Conservation (phyloP, 2,888 invertebrate species). For the Timandra comae region DNA sequence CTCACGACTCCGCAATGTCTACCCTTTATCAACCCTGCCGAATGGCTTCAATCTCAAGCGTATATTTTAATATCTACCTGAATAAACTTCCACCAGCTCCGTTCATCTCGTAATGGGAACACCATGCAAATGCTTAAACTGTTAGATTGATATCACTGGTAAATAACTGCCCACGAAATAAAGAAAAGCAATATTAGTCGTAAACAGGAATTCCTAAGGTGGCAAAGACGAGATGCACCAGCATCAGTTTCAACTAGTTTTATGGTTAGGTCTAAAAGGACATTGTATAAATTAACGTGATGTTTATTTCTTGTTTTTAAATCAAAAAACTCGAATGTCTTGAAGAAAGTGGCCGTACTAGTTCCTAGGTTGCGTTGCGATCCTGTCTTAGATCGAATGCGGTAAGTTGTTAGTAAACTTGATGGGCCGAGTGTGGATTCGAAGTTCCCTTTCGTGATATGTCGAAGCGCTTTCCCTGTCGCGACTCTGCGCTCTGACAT, state of each 20-base stretch:
- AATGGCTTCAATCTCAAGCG: conserved; percentile 63
- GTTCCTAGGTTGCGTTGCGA: conserved; percentile 48
- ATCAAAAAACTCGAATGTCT: conserved; percentile 50
- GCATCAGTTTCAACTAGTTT: conserved; percentile 31
- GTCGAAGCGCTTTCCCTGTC: conserved; percentile 66
- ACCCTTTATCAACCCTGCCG: conserved; percentile 61
- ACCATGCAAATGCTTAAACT: conserved; percentile 68
- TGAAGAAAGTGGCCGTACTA: conserved; percentile 60
- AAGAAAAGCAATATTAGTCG: conserved; percentile 64
- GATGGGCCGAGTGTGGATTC: conserved; percentile 49
- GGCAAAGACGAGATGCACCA: conserved; percentile 39
- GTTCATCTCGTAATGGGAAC: conserved; percentile 58
- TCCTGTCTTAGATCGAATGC: conserved; percentile 49
- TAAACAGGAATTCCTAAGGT: conserved; percentile 62
- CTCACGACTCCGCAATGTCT: conserved; percentile 67
- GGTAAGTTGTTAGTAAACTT: conserved; percentile 46
- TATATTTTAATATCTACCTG: conserved; percentile 58
- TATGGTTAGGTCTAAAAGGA: conserved; percentile 17
- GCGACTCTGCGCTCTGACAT: conserved; percentile 60
- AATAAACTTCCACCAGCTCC: conserved; percentile 54
- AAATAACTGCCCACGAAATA: conserved; percentile 57
- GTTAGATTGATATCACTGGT: conserved; percentile 60
- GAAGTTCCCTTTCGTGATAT: conserved; percentile 70
- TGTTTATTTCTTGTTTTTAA: conserved; percentile 3
- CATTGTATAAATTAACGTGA: too few relatives aligned